phyloP scores from a whole-genome alignment of 2,888 invertebrate genomes.

The Drosophila atroscutellata region DNA sequence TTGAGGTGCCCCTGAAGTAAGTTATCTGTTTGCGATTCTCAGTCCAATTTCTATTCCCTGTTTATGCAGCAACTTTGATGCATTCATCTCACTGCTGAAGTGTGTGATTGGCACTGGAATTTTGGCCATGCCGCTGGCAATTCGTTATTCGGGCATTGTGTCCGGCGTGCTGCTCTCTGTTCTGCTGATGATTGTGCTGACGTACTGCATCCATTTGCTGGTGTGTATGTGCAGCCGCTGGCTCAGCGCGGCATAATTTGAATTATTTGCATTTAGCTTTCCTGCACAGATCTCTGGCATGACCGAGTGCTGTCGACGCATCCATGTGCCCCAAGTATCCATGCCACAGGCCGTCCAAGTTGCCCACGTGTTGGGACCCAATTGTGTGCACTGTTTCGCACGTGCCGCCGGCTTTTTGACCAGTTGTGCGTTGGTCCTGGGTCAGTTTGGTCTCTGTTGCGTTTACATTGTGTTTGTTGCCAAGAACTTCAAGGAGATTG shows the following conservation, averaged over 20 bases:
- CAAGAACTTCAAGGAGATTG: slow-evolving; percentile 91
- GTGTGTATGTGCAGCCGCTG: slow-evolving; percentile 50
- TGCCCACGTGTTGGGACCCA: slow-evolving; percentile 60
- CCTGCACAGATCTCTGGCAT: slow-evolving; percentile 59
- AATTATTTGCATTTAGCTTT: slow-evolving; percentile 53
- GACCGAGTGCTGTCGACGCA: slow-evolving; percentile 70
- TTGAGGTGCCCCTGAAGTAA: slow-evolving; percentile 63
- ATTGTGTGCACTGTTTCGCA: slow-evolving; percentile 57
- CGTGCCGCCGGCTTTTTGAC: slow-evolving; percentile 85
- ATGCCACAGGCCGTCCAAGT: slow-evolving; percentile 67
- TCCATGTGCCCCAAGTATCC: slow-evolving; percentile 64
- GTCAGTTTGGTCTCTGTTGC: slow-evolving; percentile 97
- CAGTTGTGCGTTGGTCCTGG: slow-evolving; percentile 92
- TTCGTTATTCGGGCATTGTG: slow-evolving; percentile 58
- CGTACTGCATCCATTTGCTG: slow-evolving; percentile 72
- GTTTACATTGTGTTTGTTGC: slow-evolving; percentile 97
- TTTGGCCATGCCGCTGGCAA: slow-evolving; percentile 71
- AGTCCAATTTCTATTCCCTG: neutral
- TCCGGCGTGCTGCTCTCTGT: slow-evolving; percentile 47
- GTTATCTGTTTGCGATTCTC: slow-evolving; percentile 10
- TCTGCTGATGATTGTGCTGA: slow-evolving; percentile 62
- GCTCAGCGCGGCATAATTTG: slow-evolving; percentile 13
- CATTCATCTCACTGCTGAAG: slow-evolving; percentile 64
- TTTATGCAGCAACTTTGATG: slow-evolving; percentile 59
- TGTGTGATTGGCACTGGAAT: slow-evolving; percentile 72